A percentile compares a stretch with the other conserved stretches of the same genome.
These are phyloP conservation scores for Chaetophractus vellerosus DNA, from an alignment of 2,797 vertebrate genomes.

Conservation along the genomic window DNA sequence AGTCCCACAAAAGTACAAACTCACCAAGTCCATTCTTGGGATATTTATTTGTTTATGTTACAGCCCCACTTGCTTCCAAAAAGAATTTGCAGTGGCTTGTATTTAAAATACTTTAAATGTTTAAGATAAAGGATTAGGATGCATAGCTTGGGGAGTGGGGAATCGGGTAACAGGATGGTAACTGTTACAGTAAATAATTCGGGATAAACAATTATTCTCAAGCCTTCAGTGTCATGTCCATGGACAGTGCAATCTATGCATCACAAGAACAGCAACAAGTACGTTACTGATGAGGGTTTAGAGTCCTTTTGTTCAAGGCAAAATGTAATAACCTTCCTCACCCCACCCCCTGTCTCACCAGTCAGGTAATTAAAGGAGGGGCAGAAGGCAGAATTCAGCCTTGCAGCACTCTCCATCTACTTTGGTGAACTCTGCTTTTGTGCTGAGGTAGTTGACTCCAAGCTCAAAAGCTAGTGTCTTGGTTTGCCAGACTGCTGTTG, in stretches of 20 bases:
- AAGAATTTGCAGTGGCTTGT: background rate
- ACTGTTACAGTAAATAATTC: background rate
- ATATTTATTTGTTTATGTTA: background rate
- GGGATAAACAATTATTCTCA: background rate
- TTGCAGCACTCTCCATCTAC: background rate
- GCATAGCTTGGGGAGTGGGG: background rate
- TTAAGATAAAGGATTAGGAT: background rate
- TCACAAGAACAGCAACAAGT: too few relatives aligned
- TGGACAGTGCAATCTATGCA: background rate
- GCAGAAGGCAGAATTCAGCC: background rate
- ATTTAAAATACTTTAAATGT: background rate
- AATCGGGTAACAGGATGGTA: background rate
- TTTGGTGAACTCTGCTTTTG: background rate
- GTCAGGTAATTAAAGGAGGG: background rate
- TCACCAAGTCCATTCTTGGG: background rate
- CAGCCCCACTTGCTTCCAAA: background rate
- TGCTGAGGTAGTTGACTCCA: background rate
- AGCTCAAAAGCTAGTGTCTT: background rate
- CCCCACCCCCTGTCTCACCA: background rate
- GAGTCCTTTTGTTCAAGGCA: background rate
- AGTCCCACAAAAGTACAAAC: background rate
- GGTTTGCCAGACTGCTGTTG: too few relatives aligned
- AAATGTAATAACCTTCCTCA: background rate
- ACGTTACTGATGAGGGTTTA: background rate
- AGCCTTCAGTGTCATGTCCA: background rate